phyloP scores from a whole-genome alignment of 2,113 vertebrate genomes.

The Equus quagga region DNA sequence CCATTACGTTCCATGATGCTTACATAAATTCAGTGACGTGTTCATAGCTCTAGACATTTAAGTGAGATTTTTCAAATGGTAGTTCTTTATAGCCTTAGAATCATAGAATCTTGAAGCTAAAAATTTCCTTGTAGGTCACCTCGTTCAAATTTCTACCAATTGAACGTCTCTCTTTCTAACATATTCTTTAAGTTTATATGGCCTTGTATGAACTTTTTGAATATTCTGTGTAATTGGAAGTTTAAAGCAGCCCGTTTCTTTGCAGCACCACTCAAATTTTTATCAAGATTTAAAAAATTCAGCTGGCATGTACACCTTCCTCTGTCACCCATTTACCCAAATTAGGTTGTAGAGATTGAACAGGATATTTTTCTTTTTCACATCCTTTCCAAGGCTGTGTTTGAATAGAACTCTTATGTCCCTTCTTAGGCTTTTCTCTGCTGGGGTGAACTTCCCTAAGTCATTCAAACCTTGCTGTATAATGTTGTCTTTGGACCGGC shows the following conservation, averaged over 20 bases:
- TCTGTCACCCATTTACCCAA: neutral
- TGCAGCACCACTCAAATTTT: neutral
- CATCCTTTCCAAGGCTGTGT: neutral
- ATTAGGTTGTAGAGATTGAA: neutral
- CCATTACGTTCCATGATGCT: neutral
- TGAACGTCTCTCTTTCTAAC: neutral
- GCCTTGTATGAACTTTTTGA: slow-evolving; percentile 5
- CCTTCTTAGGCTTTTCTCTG: neutral
- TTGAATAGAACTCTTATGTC: neutral
- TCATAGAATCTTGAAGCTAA: neutral
- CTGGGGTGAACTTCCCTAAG: neutral
- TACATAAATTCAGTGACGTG: neutral
- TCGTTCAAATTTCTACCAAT: neutral
- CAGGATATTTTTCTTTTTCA: slow-evolving; percentile 11
- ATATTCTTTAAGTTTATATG: neutral
- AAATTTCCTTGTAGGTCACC: neutral
- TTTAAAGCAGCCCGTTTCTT: neutral
- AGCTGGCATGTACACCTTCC: neutral
- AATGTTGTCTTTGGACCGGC: neutral
- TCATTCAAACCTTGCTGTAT: neutral
- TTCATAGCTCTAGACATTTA: neutral
- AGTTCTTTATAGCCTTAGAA: slow-evolving; percentile 3
- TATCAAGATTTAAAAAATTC: slow-evolving; percentile 4
- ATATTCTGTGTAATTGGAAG: slow-evolving; percentile 12
- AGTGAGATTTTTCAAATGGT: neutral